A percentile compares a stretch with the other conserved stretches of the same genome.
Evolutionary conservation across 2,888 invertebrate genomes (phyloP).

Genomic region (Octonoba sinensis): DNA sequence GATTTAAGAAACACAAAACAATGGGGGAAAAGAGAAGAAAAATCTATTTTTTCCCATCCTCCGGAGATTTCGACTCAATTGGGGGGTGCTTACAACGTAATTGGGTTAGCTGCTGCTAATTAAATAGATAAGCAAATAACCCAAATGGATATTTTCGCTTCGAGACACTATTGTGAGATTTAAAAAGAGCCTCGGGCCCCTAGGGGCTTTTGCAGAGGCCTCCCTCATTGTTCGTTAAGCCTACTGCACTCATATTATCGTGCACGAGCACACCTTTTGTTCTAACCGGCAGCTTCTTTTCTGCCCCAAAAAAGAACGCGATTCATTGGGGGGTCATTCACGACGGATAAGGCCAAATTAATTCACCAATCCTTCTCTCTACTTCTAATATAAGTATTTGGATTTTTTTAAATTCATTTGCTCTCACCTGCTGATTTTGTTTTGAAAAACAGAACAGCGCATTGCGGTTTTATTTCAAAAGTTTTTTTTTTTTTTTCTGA

Average conservation of each 20-base stretch:
- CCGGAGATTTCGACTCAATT: slow-evolving; percentile 59
- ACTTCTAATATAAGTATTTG: no score
- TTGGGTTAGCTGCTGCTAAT: slow-evolving; percentile 63
- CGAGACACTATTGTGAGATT: slow-evolving; percentile 52
- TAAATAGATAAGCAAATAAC: slow-evolving; percentile 62
- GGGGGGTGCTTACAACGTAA: slow-evolving; percentile 62
- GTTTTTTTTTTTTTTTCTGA: no score
- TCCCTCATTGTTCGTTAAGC: slow-evolving; percentile 58
- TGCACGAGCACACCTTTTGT: slow-evolving; percentile 6
- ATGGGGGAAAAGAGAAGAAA: slow-evolving; percentile 46
- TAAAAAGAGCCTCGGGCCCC: slow-evolving; percentile 50
- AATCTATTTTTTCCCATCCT: slow-evolving; percentile 41
- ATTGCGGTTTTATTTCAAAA: no score
- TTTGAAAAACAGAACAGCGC: no score
- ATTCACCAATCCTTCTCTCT: no score
- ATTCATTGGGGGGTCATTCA: no score
- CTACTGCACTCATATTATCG: slow-evolving; percentile 3
- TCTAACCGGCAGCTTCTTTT: neutral
- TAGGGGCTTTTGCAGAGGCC: slow-evolving; percentile 30
- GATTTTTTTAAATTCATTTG: no score
- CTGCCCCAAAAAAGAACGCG: no score
- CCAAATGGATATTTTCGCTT: slow-evolving; percentile 62
- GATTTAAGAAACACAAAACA: slow-evolving; percentile 64
- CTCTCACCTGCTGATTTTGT: no score
- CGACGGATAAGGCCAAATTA: no score